Evolutionary conservation across 2,113 vertebrate species (phyloP).

Genomic region (Trogon melanurus): DNA sequence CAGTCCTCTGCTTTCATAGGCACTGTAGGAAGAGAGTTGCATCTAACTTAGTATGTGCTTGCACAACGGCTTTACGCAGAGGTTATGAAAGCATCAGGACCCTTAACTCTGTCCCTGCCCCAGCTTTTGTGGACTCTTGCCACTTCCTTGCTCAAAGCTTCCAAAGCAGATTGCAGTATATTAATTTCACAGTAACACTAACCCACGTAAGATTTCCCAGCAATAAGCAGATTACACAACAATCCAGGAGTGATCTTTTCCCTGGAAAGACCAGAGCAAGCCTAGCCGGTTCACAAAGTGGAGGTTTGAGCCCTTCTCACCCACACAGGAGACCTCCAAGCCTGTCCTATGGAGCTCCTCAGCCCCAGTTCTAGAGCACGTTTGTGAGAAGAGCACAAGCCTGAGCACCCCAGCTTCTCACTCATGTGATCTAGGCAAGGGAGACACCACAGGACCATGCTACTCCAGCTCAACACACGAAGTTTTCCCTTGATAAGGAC

Average conservation of each 20-base stretch:
- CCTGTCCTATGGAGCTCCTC: not conserved
- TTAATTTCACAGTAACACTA: not conserved
- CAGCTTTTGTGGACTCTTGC: not conserved
- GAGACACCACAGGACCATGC: not conserved
- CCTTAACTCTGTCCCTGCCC: not conserved
- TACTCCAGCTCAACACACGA: not conserved
- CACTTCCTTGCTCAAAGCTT: not conserved
- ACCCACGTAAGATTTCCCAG: not conserved
- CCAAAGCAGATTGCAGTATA: not conserved
- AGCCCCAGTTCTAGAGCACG: not conserved
- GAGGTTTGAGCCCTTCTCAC: not conserved
- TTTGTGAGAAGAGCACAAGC: not conserved
- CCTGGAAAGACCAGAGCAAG: not conserved
- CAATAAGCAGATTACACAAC: not conserved
- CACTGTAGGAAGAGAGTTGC: not conserved
- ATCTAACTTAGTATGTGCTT: too few species aligned
- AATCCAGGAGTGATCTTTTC: not conserved
- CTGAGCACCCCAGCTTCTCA: not conserved
- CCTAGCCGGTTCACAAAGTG: not conserved
- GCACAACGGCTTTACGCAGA: not conserved
- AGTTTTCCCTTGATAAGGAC: not conserved
- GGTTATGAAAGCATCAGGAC: not conserved
- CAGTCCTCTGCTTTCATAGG: not conserved
- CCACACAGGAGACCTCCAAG: not conserved
- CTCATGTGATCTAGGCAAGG: not conserved